Base-by-base conservation (phyloP, 2,888 invertebrate species). In the Acanthosepion pharaonis region DNA sequence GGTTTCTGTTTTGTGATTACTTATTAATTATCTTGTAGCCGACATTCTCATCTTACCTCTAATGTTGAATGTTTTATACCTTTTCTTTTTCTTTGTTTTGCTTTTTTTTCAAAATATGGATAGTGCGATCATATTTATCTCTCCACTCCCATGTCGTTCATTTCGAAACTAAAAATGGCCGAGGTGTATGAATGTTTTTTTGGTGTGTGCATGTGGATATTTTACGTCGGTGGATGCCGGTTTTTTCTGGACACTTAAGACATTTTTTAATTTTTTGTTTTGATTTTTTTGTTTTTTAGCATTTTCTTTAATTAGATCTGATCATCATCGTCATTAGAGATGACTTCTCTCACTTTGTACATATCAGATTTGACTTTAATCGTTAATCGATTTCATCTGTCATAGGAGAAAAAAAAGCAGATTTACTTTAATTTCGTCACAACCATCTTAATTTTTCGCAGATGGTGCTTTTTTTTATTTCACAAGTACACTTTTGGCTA, bases 91-190 rank as follows among this genome's bases (percentile, higher is more conserved):
- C 0, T 23, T 25, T 25, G 25, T 64, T 8, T 25, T 25, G 25
- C 25, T 33, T 9, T 33, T n/a, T n/a, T 78, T 28, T 78, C n/a
- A 5, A 20, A 23, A 59, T 59, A 59, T 59, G 59, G 20, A 59
- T 23, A 59, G 5, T 20, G 23, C 20, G 20, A 59, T 59, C 59
- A 5, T 23, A 23, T 59, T 5, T 23, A 59, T 59, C 20, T 59
- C 15, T n/a, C 28, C 78, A 28, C n/a, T 11, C 78, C 78, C n/a
- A 78, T 1, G 20, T n/a, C 9, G n/a, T 64, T 8, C n/a, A 15
- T 33, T 78, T n/a, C n/a, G n/a, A 78, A 78, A 78, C 78, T 78
- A 78, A 78, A 78, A 78, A 78, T 78, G 78, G 78, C 78, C 78
- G 78, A 78, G n/a, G 18, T 78, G 3, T n/a, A 64, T n/a, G n/a